These are phyloP conservation scores for Aleadryas rufinucha DNA, from an alignment of 2,113 vertebrate genomes.

Conservation along the genomic window DNA sequence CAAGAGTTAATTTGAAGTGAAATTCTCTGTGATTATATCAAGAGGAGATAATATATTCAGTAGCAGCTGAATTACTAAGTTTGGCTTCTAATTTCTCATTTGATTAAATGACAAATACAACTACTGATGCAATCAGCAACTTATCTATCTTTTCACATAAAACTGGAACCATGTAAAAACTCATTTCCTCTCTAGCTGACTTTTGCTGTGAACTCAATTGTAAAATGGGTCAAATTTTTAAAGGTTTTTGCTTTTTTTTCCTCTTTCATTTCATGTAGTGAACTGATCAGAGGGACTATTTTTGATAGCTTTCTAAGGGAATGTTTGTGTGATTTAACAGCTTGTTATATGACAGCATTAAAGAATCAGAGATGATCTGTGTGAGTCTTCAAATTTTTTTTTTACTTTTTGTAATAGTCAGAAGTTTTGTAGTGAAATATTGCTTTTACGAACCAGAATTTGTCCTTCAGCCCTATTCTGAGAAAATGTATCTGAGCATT, in stretches of 20 bases:
- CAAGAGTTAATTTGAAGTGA: neutral
- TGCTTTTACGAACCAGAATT: neutral
- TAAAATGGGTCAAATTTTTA: neutral
- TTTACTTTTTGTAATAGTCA: neutral
- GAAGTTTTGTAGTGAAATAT: neutral
- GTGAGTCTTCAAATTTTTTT: neutral
- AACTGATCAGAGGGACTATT: neutral
- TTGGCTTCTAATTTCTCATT: neutral
- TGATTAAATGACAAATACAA: slow-evolving; percentile 2
- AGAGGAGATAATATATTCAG: neutral
- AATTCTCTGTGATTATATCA: neutral
- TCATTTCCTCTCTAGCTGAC: slow-evolving; percentile 3
- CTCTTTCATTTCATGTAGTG: neutral
- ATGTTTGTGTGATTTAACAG: neutral
- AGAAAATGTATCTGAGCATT: neutral
- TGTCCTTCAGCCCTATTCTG: neutral
- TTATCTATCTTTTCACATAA: neutral
- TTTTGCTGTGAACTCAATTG: neutral
- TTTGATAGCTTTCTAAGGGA: neutral
- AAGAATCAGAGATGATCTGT: neutral
- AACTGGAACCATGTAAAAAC: neutral
- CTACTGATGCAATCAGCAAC: neutral
- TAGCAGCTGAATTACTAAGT: neutral
- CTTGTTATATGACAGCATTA: neutral
- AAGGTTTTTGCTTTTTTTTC: neutral